Evolutionary conservation across 2,113 vertebrate genomes (phyloP).

Genomic region (Riparia riparia): DNA sequence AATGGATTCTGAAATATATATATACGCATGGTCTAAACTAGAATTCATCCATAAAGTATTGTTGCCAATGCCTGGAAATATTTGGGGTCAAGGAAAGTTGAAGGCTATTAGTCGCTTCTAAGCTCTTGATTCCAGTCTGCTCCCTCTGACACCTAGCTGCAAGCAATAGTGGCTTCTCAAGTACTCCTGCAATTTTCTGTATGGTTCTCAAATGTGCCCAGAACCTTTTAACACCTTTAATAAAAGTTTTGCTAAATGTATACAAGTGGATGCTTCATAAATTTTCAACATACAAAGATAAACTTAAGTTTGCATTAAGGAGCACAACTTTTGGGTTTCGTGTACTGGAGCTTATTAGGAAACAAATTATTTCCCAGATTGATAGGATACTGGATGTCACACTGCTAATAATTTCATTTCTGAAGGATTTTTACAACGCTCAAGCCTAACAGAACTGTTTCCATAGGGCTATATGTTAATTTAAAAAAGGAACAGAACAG

Average conservation of each 20-base stretch:
- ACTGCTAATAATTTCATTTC: background rate
- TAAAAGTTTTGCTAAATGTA: background rate
- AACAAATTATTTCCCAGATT: background rate
- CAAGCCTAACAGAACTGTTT: conserved; percentile 11
- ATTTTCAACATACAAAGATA: background rate
- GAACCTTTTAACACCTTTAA: background rate
- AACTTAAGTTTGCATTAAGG: background rate
- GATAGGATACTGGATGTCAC: background rate
- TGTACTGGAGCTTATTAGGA: background rate
- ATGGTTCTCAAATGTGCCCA: background rate
- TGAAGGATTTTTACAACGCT: conserved; percentile 2
- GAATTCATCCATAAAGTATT: background rate
- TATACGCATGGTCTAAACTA: background rate
- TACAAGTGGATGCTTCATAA: background rate
- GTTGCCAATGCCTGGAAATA: background rate
- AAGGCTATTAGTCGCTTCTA: background rate
- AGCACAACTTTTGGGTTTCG: background rate
- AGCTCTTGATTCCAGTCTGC: background rate
- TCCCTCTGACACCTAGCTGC: background rate
- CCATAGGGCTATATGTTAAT: background rate
- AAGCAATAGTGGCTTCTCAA: background rate
- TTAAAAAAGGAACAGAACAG: conserved; percentile 2
- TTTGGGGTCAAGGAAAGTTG: background rate
- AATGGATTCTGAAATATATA: background rate
- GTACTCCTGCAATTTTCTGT: background rate